These are phyloP conservation scores for Girardia tigrina DNA, from an alignment of 2,888 invertebrate genomes.

Conservation along the genomic window DNA sequence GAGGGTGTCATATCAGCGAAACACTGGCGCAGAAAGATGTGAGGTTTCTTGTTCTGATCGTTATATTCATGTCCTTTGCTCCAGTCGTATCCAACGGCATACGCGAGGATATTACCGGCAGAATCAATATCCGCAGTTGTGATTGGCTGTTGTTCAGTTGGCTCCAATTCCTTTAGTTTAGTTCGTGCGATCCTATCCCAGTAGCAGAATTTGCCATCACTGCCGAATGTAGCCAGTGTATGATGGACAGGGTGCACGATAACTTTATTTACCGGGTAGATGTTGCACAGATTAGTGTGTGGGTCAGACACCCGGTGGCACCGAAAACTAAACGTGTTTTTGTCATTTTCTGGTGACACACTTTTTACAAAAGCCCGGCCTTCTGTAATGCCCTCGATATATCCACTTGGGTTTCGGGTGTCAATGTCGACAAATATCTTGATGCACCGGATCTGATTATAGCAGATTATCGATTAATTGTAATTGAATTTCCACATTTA, in stretches of 20 bases:
- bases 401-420: slow-evolving; percentile 62
- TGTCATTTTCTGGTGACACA: slow-evolving; percentile 77
- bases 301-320: slow-evolving; percentile 79
- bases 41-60: slow-evolving; percentile 78
- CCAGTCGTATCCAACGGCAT: slow-evolving; percentile 95
- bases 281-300: slow-evolving; percentile 44
- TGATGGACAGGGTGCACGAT: slow-evolving; percentile 93
- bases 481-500: too few species aligned
- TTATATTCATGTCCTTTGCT: slow-evolving; percentile 89
- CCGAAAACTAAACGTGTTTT: slow-evolving; percentile 98
- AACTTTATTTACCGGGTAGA: slow-evolving; percentile 60
- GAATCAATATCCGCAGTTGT: slow-evolving; percentile 83
- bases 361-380: slow-evolving; percentile 96
- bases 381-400: slow-evolving; percentile 84
- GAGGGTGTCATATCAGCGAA: slow-evolving; percentile 93
- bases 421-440: slow-evolving; percentile 89
- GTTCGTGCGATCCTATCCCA: slow-evolving; percentile 99
- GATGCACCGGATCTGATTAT: slow-evolving; percentile 63
- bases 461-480: too few species aligned
- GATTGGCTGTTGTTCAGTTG: slow-evolving; percentile 59
- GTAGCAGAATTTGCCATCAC: slow-evolving; percentile 89
- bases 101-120: slow-evolving; percentile 90
- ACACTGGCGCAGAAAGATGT: slow-evolving; percentile 81
- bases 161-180: slow-evolving; percentile 83
- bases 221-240: slow-evolving; percentile 87